These are phyloP conservation scores for Pelodytes ibericus DNA, from an alignment of 2,797 vertebrate species.

Conservation along the genomic window DNA sequence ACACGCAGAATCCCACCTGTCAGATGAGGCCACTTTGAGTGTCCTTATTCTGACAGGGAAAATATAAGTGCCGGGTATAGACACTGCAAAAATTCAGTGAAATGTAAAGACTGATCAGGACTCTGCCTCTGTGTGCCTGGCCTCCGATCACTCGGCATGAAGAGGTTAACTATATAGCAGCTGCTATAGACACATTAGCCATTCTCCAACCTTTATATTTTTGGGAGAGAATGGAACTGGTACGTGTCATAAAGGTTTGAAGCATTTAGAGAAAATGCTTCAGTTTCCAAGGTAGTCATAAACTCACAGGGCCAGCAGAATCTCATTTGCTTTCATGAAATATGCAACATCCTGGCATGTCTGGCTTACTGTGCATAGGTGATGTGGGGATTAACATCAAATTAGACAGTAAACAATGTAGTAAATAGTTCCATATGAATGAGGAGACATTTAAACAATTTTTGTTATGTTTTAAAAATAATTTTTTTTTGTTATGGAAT, in stretches of 20 bases:
- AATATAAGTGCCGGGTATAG: no score
- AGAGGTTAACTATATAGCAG: no score
- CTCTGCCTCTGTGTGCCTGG: no score
- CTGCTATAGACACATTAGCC: neutral
- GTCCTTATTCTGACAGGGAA: no score
- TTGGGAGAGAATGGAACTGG: conserved; percentile 24
- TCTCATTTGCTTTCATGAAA: conserved; percentile 60
- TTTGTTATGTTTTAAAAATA: conserved; percentile 55
- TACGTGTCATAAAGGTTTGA: conserved; percentile 6
- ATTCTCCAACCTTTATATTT: conserved; percentile 6
- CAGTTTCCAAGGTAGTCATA: conserved; percentile 43
- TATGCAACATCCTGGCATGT: conserved; percentile 54
- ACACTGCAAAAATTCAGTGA: no score
- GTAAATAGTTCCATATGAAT: conserved; percentile 48
- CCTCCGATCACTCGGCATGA: no score
- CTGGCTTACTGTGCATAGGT: conserved; percentile 37
- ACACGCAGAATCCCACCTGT: no score
- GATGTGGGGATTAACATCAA: conserved; percentile 52
- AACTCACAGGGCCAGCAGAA: conserved; percentile 49
- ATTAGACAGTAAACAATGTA: conserved; percentile 39
- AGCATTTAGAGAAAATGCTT: conserved; percentile 9
- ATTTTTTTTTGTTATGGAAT: conserved; percentile 17
- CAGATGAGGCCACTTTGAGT: no score
- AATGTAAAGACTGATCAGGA: no score
- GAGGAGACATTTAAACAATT: conserved; percentile 39